Conservation (phyloP, 2,113 vertebrate genomes). For the Erpornis zantholeuca region DNA sequence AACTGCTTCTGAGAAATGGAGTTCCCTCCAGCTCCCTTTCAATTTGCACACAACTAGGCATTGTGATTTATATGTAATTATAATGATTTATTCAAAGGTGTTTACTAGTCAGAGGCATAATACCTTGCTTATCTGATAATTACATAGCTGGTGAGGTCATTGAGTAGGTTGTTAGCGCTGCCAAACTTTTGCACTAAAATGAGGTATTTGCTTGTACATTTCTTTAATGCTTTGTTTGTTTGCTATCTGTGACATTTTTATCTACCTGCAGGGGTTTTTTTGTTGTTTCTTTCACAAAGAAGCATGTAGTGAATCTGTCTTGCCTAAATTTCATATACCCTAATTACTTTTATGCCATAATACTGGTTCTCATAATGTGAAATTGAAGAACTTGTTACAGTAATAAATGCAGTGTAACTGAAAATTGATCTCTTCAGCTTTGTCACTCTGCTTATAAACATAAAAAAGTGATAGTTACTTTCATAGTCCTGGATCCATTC, state of each 20-base stretch:
- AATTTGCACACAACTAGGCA: constrained; percentile 7
- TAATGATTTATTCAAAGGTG: constrained; percentile 51
- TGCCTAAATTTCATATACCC: not conserved
- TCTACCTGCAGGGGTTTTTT: not conserved
- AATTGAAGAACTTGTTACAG: not conserved
- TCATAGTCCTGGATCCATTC: not conserved
- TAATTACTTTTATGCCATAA: not conserved
- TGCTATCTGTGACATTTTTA: not conserved
- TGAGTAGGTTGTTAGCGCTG: not conserved
- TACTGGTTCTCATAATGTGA: not conserved
- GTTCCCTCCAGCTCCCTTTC: constrained; percentile 11
- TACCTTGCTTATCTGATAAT: constrained; percentile 37
- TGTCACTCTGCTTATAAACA: not conserved
- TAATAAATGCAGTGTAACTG: not conserved
- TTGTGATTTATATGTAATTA: constrained; percentile 39
- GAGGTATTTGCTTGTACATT: not conserved
- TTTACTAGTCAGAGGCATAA: constrained; percentile 16
- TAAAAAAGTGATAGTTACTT: not conserved
- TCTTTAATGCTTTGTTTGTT: not conserved
- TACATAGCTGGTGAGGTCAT: not conserved
- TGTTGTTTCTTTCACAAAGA: not conserved
- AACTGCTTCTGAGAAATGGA: constrained; percentile 31
- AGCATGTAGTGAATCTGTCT: not conserved
- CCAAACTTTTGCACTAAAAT: not conserved
- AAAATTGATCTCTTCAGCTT: not conserved